Base-by-base conservation (phyloP, 2,888 invertebrate genomes). In the Leistus spinibarbis region DNA sequence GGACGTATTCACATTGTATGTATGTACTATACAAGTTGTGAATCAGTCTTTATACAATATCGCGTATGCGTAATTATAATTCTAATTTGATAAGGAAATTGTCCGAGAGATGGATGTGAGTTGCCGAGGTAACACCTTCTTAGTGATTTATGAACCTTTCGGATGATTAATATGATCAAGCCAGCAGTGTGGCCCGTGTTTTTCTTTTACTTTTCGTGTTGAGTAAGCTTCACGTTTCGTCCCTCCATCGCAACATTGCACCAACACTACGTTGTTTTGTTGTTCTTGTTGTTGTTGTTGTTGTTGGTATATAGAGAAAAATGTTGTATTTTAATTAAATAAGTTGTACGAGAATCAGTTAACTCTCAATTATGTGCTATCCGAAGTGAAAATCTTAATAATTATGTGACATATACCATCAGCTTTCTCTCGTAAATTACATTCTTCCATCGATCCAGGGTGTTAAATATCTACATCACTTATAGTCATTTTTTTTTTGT, bases 41-140 rank as follows among this genome's bases (percentile, higher is more conserved):
- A 40, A 40, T 40, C 40, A 40, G 10, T 40, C 40, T 40, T 40
- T 40, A 40, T 27, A 27, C 27, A 10, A 40, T 40, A 40, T 40
- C 40, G 40, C 40, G 60, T 64, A 64, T 64, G 24, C 56, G 66
- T 72, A 65, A 72, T 72, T 72, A 72, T 65, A 72, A 66, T 72
- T 72, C 72, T 72, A 72, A 72, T 72, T 72, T 72, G 72, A 66
- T 72, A 57, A 72, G 72, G 72, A 72, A 72, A 72, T 72, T 56
- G 64, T 72, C 40, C 24, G 19, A 54, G 65, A 54, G 27, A 72
- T 66, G 66, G 65, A 66, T 71, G 66, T 54, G 54, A 56, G 72
- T 72, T 72, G 65, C 72, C 72, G 65, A 72, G 71, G 71, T 71
- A 71, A 64, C 71, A 71, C 71, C 71, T 71, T 60, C 40, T 62